Conservation (phyloP, 1,140 invertebrate genomes). For the Trichogramma pretiosum region DNA sequence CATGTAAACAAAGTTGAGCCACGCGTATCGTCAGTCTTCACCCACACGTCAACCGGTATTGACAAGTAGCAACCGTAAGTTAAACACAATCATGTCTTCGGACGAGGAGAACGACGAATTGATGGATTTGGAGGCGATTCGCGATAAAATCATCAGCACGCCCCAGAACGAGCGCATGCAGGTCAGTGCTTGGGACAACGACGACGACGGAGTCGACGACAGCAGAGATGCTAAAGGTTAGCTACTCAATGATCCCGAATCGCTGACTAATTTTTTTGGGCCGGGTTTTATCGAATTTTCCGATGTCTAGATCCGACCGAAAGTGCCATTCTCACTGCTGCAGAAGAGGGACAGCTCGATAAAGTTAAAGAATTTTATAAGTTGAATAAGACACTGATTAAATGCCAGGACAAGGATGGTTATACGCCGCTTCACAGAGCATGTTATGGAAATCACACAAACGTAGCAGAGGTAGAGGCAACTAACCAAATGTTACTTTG, state of each 20-base stretch:
- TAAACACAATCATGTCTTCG: too few species aligned
- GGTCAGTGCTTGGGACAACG: slow-evolving; percentile 49
- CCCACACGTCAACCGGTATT: too few species aligned
- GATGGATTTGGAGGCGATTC: slow-evolving; percentile 32
- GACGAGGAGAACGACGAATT: slow-evolving; percentile 39
- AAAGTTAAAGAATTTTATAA: slow-evolving; percentile 55
- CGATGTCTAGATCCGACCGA: slow-evolving; percentile 51
- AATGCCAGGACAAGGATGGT: slow-evolving; percentile 71
- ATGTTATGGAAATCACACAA: slow-evolving; percentile 78
- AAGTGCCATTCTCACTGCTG: slow-evolving; percentile 68
- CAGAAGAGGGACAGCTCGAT: slow-evolving; percentile 69
- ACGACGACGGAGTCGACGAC: slow-evolving; percentile 44
- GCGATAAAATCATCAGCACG: slow-evolving; percentile 32
- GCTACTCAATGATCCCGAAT: slow-evolving; percentile 12
- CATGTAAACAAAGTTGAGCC: too few species aligned
- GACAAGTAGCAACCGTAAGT: too few species aligned
- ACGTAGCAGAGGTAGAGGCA: slow-evolving; percentile 58
- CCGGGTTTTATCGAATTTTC: not conserved
- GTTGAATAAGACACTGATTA: slow-evolving; percentile 54
- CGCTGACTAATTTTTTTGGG: too few species aligned
- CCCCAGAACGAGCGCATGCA: slow-evolving; percentile 36
- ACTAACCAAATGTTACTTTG: slow-evolving; percentile 2
- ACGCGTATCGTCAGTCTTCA: too few species aligned
- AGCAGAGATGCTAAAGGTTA: slow-evolving; percentile 45
- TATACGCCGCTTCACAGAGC: slow-evolving; percentile 89